Base-by-base conservation (phyloP, 2,113 vertebrate genomes). In the Perccottus glenii region DNA sequence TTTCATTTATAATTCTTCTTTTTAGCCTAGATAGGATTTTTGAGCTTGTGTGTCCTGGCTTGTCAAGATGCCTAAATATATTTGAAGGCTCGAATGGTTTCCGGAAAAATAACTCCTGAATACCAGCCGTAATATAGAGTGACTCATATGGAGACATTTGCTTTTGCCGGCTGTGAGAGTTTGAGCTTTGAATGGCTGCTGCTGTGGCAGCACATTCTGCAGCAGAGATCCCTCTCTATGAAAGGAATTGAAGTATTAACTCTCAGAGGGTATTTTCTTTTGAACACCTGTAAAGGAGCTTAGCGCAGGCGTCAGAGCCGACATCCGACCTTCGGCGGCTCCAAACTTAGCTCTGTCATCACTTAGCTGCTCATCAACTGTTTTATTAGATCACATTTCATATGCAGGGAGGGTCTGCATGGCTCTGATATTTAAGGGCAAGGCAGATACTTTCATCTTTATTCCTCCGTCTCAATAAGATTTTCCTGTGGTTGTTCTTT, bases 331-430 rank as follows among this genome's bases (percentile, higher is more conserved):
- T 70, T 6, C 40, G 15, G 48, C 38, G 42, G 32, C 9, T 60
- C 82, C 80, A 87, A 87, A 88, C 68, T 90, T 90, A 84, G 85
- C 79, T 67, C 78, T 35, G 51, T 71, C 70, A 68, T 1, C 64
- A 50, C 70, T 70, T 68, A 56, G 42, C 52, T 55, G 44, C 59
- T 56, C 76, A 60, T 80, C 60, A 53, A 66, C 57, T 11, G 55
- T 56, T 50, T 53, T 14, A 55, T 52, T 11, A 6, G 64, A 53
- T 75, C 70, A 38, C n/a, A 5, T 78, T 71, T 71, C 61, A 52
- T 35, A 5, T 14, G 5, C 51, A 60, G 33, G 38, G 5, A 46
- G 9, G 33, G 15, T 11, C 44, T 16, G 19, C 47, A 50, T 27
- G 11, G 19, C 46, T 46, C 38, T 60, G 55, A 65, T 77, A 68